These are phyloP conservation scores for Athalia rosae DNA, from an alignment of 2,888 invertebrate genomes.

Conservation along the genomic window DNA sequence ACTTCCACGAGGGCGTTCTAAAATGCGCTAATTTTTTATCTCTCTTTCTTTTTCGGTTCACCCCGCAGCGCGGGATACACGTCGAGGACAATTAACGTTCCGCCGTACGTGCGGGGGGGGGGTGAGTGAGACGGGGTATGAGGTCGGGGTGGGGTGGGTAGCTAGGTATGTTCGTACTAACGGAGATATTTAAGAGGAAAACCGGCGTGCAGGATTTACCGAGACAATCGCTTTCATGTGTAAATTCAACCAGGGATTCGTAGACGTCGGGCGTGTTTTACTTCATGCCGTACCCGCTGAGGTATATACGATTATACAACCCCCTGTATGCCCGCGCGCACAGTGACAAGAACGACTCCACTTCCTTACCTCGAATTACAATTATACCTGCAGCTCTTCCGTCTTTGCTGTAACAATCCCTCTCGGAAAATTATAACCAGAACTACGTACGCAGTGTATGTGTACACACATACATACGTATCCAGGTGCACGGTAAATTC, in stretches of 20 bases:
- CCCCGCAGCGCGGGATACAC: no score
- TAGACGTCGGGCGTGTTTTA: neutral
- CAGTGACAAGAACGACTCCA: neutral
- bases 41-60: no score
- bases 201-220: neutral
- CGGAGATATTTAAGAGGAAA: neutral
- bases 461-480: no score
- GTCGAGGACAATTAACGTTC: no score
- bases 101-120: no score
- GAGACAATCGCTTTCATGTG: slow-evolving; percentile 35
- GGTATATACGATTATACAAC: neutral
- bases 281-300: no score
- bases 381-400: no score
- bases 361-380: neutral
- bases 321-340: neutral
- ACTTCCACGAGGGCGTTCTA: no score
- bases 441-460: neutral
- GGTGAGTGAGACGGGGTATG: no score
- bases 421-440: neutral
- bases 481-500: neutral
- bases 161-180: no score
- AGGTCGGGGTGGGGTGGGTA: no score
- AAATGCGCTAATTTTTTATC: no score
- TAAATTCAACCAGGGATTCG: slow-evolving; percentile 4
- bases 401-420: neutral